Base-by-base conservation (phyloP, 1,140 invertebrate species). In the Daktulosphaira vitifoliae region DNA sequence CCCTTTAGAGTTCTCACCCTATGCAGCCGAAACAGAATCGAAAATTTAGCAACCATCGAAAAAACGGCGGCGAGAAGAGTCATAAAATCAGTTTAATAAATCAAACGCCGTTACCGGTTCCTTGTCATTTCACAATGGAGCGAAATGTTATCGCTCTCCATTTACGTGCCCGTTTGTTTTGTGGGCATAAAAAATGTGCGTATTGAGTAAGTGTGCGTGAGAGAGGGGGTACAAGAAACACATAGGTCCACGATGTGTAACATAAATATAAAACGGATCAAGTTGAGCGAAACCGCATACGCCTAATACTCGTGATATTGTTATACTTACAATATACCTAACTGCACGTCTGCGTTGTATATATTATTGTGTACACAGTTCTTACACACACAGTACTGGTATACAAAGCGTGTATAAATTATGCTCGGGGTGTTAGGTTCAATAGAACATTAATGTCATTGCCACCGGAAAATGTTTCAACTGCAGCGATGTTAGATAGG, bases 71-170 rank as follows among this genome's bases (percentile, higher is more conserved):
- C 56, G 56, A 48, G 39, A 11, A 39, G 42, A 62, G 56, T 62
- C 42, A 20, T 62, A 62, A 62, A 62, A 62, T 62, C 46, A 62
- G 44, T 62, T 62, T 62, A 62, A 62, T 62, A 62, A 62, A 62
- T 62, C 56, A 62, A 62, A 62, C 56, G 56, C 42, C 42, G 56
- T 62, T 62, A 62, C 56, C 56, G 56, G 56, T 62, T 62, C 23
- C 25, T 62, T 62, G 56, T 62, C 42, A 48, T 37, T 46, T 6
- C 39, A 62, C 56, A 62, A 62, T 62, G 42, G 56, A 62, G 42
- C 18, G 56, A 46, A 62, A 48, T 46, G 56, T 62, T 62, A 62
- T 62, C 56, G 56, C 42, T 33, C 25, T 48, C 56, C 29, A 11
- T 33, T 33, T 33, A 11, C 11, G 29, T 33, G 29, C 11, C 5